Base-by-base conservation (phyloP, 2,888 invertebrate genomes). In the Bhutanitis thaidina region DNA sequence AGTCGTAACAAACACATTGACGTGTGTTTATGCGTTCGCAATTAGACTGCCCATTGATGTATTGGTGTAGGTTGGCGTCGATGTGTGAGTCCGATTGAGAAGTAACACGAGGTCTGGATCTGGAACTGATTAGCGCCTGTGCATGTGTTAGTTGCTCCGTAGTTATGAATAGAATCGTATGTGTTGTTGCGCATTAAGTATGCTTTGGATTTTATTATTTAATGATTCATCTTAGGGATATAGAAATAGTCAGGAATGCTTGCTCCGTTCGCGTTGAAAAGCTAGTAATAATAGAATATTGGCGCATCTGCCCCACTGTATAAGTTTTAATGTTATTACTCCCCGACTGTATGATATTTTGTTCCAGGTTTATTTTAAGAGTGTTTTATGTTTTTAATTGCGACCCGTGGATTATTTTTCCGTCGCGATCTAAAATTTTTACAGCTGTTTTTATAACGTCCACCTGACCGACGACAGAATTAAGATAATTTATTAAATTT, bases 171-270 rank as follows among this genome's bases (percentile, higher is more conserved):
- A 84, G 76, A 77, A 69, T 70, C 71, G 69, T 72, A 69, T 76
- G 77, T 80, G 84, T 80, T 79, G 77, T 77, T 74, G 79, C 74
- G 88, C 85, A 87, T 88, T 88, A 88, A 88, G 88, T 87, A 80
- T 79, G 87, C 87, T 86, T 85, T 80, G 67, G 77, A 88, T 90
- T 89, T 90, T 88, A 89, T 89, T 88, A 89, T 88, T 88, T 88
- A 89, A 88, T 89, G 89, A 89, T 83, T 90, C 89, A 90, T 87
- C 85, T 86, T 81, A 81, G 84, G 85, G 82, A 81, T 89, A 82
- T 89, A 81, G 88, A 88, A 89, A 88, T 87, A 88, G 88, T 85
- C 74, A 72, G 85, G 87, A 88, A 86, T 87, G 85, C 77, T 81
- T 77, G 77, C 74, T 77, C 75, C 71, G 80, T 81, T 77, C 77